Evolutionary conservation across 2,797 vertebrate species (phyloP).

Genomic region (Gambusia yucatana): DNA sequence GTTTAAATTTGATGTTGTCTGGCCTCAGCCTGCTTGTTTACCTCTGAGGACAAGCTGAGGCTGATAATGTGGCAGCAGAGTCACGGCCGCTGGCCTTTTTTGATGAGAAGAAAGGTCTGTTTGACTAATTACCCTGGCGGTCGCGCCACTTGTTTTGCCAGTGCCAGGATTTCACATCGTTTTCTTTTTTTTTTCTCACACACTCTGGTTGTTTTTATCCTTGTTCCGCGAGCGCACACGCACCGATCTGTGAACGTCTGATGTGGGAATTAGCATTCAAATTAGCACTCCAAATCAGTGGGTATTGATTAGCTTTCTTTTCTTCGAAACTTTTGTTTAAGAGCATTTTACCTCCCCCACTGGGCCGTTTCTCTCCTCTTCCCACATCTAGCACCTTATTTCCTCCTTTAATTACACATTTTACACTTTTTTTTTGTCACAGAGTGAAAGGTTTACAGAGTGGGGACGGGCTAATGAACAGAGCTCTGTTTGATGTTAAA

Average conservation of each 20-base stretch:
- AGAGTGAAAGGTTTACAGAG: conserved; percentile 22
- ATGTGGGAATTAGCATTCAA: conserved; percentile 71
- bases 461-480: conserved; percentile 48
- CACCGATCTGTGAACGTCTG: conserved; percentile 59
- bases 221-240: conserved; percentile 24
- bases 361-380: conserved; percentile 34
- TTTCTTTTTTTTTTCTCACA: conserved; percentile 15
- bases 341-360: conserved; percentile 23
- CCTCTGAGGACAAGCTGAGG: conserved; percentile 67
- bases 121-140: conserved; percentile 77
- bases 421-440: conserved; percentile 31
- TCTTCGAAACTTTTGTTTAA: conserved; percentile 41
- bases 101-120: conserved; percentile 74
- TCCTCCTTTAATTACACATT: conserved; percentile 10
- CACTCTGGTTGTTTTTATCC: conserved; percentile 44
- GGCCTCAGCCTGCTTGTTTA: conserved; percentile 68
- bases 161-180: conserved; percentile 47
- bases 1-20: conserved; percentile 71
- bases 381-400: conserved; percentile 23
- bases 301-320: conserved; percentile 63
- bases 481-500: conserved; percentile 68
- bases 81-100: conserved; percentile 68
- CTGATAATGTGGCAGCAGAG: conserved; percentile 71
- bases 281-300: conserved; percentile 59
- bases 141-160: conserved; percentile 62